phyloP scores from a whole-genome alignment of 1,140 invertebrate species.

The Amyelois transitella region DNA sequence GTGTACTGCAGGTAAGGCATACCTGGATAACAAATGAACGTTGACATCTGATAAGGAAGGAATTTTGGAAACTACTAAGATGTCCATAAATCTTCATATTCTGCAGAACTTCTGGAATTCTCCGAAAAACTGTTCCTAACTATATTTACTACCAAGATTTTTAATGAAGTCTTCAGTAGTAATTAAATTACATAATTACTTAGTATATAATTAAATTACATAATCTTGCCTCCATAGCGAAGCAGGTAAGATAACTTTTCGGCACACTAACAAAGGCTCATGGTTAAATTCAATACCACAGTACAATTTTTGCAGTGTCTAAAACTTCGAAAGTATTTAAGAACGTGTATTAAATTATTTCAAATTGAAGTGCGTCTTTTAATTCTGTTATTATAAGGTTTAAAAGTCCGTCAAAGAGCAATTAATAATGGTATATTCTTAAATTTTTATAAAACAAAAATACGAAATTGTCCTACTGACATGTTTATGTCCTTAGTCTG shows the following conservation, averaged over 20 bases:
- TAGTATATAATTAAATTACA: no score
- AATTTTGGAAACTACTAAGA: no score
- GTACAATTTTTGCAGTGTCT: conserved; percentile 9
- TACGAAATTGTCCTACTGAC: neutral
- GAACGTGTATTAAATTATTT: neutral
- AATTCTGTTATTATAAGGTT: neutral
- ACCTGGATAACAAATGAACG: no score
- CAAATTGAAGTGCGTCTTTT: neutral
- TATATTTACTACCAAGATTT: no score
- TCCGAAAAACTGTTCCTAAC: no score
- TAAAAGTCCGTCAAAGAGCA: no score
- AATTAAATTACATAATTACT: no score
- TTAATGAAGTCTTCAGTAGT: no score
- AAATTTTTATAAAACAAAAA: neutral
- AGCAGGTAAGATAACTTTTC: neutral
- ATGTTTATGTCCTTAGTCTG: conserved; percentile 20
- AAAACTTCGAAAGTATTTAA: neutral
- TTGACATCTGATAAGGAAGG: no score
- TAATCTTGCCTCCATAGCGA: neutral
- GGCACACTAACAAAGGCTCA: conserved; percentile 34
- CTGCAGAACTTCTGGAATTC: no score
- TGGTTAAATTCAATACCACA: conserved; percentile 12
- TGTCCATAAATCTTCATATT: no score
- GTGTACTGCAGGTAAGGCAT: no score
- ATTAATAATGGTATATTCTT: neutral